Conservation (phyloP, 2,797 vertebrate species). For the Echiichthys vipera region DNA sequence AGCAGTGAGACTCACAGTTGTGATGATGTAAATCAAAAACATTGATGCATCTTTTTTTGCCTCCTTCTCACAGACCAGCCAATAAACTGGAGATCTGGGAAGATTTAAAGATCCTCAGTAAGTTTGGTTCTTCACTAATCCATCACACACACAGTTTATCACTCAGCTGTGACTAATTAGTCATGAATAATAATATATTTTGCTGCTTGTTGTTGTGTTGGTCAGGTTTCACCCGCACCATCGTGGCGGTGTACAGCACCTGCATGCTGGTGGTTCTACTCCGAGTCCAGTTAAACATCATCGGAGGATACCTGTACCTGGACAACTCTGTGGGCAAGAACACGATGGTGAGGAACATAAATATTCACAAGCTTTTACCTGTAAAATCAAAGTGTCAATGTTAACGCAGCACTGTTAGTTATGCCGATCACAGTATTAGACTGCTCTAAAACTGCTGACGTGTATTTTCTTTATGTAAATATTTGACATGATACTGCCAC, state of each 20-base stretch:
- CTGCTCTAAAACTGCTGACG: background rate
- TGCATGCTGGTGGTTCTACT: conserved; percentile 96
- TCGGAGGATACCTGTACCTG: conserved; percentile 97
- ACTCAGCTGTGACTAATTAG: background rate
- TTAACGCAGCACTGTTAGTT: background rate
- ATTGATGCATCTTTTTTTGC: conserved; percentile 21
- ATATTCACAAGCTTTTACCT: background rate
- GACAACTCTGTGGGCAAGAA: conserved; percentile 92
- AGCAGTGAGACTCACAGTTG: background rate
- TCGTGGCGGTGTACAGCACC: conserved; percentile 95
- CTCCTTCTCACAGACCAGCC: conserved; percentile 85
- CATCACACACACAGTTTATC: no score
- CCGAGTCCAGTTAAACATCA: conserved; percentile 95
- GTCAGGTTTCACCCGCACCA: conserved; percentile 93
- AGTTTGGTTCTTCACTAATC: no score
- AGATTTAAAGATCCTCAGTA: conserved; percentile 98
- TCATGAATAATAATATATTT: background rate
- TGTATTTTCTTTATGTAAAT: background rate
- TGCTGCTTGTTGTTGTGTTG: background rate
- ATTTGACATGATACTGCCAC: background rate
- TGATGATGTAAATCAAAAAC: background rate
- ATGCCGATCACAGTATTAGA: background rate
- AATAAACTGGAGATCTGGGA: conserved; percentile 99
- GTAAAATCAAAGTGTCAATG: background rate
- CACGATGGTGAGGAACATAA: conserved; percentile 80